Evolutionary conservation across 2,797 vertebrate genomes (phyloP).

Genomic region (Chromis chromis): DNA sequence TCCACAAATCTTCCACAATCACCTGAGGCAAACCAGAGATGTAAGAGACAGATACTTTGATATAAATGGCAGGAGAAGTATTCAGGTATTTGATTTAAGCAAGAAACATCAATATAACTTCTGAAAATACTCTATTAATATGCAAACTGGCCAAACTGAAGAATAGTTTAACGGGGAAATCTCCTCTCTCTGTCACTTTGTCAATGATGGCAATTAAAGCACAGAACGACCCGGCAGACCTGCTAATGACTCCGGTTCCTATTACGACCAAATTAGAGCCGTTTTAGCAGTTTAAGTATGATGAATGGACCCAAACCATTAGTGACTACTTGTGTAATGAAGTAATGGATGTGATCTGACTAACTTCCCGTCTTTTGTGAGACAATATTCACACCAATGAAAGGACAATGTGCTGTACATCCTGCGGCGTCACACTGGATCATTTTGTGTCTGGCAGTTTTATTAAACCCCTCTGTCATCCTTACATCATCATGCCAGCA

Average conservation of each 20-base stretch:
- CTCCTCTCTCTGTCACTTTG: neutral
- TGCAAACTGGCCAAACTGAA: too few species aligned
- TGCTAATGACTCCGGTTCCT: conserved; percentile 24
- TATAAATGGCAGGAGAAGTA: too few species aligned
- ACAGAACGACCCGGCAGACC: conserved; percentile 1
- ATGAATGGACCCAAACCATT: conserved; percentile 22
- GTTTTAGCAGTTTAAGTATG: conserved; percentile 17
- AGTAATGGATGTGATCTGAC: neutral
- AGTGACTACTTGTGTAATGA: conserved; percentile 29
- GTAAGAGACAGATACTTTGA: too few species aligned
- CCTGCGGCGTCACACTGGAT: neutral
- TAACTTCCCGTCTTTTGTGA: neutral
- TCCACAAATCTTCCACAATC: too few species aligned
- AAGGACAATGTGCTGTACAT: neutral
- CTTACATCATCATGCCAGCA: neutral
- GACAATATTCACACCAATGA: too few species aligned
- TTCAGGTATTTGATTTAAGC: too few species aligned
- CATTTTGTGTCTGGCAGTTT: neutral
- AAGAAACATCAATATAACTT: too few species aligned
- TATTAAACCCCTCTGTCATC: conserved; percentile 8
- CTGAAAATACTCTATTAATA: too few species aligned
- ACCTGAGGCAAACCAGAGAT: too few species aligned
- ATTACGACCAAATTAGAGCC: neutral
- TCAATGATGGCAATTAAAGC: conserved; percentile 31
- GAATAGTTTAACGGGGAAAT: neutral